phyloP scores from a whole-genome alignment of 2,797 vertebrate genomes.

The Pseudocheirus occidentalis region DNA sequence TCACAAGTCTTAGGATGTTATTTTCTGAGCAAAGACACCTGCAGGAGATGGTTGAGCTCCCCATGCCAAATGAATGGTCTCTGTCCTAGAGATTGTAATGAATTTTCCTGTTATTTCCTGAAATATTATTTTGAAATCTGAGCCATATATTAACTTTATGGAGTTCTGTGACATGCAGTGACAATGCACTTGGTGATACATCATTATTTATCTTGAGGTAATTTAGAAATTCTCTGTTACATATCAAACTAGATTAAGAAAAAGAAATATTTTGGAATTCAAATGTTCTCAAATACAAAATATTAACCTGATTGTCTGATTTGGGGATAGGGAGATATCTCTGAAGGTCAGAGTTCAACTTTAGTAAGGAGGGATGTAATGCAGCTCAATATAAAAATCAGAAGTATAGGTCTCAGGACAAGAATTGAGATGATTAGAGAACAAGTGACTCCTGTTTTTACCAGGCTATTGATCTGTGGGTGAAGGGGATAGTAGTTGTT shows the following conservation, averaged over 20 bases:
- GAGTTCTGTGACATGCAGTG: slow-evolving; percentile 47
- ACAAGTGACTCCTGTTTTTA: background rate
- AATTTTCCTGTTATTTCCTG: slow-evolving; percentile 75
- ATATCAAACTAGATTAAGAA: slow-evolving; percentile 60
- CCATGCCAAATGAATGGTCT: slow-evolving; percentile 60
- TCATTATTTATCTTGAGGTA: slow-evolving; percentile 44
- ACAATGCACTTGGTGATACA: slow-evolving; percentile 1
- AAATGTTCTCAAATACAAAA: slow-evolving; percentile 52
- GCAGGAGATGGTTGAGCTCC: slow-evolving; percentile 57
- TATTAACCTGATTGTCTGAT: slow-evolving; percentile 16
- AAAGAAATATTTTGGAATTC: slow-evolving; percentile 48
- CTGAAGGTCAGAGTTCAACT: background rate
- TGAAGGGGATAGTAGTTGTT: background rate
- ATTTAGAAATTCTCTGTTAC: slow-evolving; percentile 40
- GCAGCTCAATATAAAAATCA: background rate
- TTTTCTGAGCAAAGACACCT: slow-evolving; percentile 68
- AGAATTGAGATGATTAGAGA: background rate
- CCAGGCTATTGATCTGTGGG: background rate
- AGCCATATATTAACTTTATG: slow-evolving; percentile 69
- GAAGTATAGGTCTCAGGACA: background rate
- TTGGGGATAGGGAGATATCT: slow-evolving; percentile 9
- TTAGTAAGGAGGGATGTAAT: background rate
- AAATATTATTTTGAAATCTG: slow-evolving; percentile 75
- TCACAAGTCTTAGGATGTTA: slow-evolving; percentile 58
- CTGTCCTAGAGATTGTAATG: slow-evolving; percentile 65